These are phyloP conservation scores for Hemistola chrysoprasaria DNA, from an alignment of 2,888 invertebrate genomes.

Conservation along the genomic window DNA sequence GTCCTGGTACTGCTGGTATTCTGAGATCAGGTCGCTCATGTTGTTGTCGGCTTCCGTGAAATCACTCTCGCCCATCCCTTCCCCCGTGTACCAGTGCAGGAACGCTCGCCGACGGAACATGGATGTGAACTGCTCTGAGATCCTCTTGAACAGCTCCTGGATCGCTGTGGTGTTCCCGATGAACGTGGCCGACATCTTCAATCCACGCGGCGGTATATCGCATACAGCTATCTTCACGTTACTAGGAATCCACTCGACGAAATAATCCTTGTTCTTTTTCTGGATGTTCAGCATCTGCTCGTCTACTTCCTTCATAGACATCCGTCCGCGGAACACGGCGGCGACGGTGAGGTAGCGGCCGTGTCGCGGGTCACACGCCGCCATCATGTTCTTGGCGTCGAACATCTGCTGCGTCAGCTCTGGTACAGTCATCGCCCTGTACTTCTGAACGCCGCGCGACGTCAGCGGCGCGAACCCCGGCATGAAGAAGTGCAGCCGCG, in stretches of 20 bases:
- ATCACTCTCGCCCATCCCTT: conserved; percentile 98
- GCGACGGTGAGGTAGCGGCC: conserved; percentile 94
- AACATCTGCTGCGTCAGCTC: conserved; percentile 95
- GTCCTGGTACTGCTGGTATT: conserved; percentile 96
- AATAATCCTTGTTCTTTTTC: conserved; percentile 88
- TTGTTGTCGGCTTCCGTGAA: conserved; percentile 98
- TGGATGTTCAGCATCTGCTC: conserved; percentile 90
- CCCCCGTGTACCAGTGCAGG: conserved; percentile 97
- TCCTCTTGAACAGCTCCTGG: conserved; percentile 93
- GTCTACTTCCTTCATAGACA: conserved; percentile 96
- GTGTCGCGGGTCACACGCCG: conserved; percentile 94
- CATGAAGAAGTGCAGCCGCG: conserved; percentile 82
- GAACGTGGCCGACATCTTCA: conserved; percentile 94
- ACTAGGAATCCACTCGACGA: conserved; percentile 91
- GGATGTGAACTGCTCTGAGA: conserved; percentile 91
- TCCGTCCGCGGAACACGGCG: conserved; percentile 92
- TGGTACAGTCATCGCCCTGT: conserved; percentile 92
- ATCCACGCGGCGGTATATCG: conserved; percentile 87
- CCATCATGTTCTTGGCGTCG: conserved; percentile 98
- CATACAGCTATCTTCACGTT: conserved; percentile 91
- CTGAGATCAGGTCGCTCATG: conserved; percentile 93
- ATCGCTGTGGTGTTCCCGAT: conserved; percentile 93
- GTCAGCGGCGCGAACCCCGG: conserved; percentile 85
- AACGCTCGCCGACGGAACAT: conserved; percentile 98
- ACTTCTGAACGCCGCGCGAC: conserved; percentile 91